Percentiles rank a stretch among this genome's conserved stretches.
Evolutionary conservation across 2,888 invertebrate species (phyloP).

Genomic region (Chaetogeoica ovagalla): DNA sequence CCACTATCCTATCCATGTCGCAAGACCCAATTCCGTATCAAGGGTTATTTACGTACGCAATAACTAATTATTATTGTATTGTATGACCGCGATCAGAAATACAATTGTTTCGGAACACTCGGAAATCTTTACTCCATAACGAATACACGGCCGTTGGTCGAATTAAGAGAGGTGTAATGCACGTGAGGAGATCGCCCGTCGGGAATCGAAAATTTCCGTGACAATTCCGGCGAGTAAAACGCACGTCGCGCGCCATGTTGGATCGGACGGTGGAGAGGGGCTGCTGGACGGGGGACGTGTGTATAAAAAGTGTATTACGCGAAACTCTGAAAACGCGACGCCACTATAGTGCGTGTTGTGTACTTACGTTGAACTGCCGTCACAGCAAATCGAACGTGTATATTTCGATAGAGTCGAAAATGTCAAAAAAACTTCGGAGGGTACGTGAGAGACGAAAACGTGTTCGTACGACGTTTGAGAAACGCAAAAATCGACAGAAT

Average conservation of each 20-base stretch:
- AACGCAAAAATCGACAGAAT: background rate
- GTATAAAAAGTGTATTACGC: background rate
- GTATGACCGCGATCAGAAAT: too few relatives aligned
- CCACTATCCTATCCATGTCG: too few relatives aligned
- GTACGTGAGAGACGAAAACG: background rate
- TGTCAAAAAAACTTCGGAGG: background rate
- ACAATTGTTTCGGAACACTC: too few relatives aligned
- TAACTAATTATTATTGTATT: too few relatives aligned
- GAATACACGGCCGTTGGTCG: background rate
- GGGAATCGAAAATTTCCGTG: background rate
- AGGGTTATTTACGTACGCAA: too few relatives aligned
- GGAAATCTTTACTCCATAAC: background rate
- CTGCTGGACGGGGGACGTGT: background rate
- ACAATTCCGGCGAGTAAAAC: background rate
- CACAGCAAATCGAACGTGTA: constrained; percentile 14
- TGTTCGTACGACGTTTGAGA: background rate
- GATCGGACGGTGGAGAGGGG: background rate
- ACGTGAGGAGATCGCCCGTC: too few relatives aligned
- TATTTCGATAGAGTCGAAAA: constrained; percentile 23
- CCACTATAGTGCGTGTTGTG: background rate
- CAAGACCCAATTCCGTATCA: too few relatives aligned
- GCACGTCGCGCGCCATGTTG: constrained; percentile 29
- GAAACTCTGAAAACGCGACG: background rate
- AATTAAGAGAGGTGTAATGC: too few relatives aligned
- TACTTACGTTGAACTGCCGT: constrained; percentile 36